A percentile compares a stretch with the other conserved stretches of the same genome.
phyloP scores from a whole-genome alignment of 2,797 vertebrate species.

The Tachyglossus aculeatus region DNA sequence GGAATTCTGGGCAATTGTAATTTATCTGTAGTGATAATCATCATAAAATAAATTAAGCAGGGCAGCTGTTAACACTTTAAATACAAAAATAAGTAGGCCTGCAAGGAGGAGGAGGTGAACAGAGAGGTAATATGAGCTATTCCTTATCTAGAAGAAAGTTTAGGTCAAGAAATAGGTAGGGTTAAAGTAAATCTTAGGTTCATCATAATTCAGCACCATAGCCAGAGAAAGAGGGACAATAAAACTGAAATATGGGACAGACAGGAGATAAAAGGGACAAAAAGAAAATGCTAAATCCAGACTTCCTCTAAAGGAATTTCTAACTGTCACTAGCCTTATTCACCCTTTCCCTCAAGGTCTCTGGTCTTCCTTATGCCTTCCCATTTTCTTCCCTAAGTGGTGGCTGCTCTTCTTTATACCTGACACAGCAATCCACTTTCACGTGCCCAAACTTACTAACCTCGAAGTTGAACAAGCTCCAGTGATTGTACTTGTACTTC shows the following conservation, averaged over 20 bases:
- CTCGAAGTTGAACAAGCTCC: too few species aligned
- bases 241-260: conserved; percentile 66
- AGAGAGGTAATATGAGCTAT: conserved; percentile 36
- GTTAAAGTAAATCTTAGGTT: conserved; percentile 52
- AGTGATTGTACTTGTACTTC: too few species aligned
- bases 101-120: too few species aligned
- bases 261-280: conserved; percentile 55
- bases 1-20: too few species aligned
- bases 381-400: conserved; percentile 21
- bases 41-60: conserved; percentile 24
- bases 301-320: conserved; percentile 57
- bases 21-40: neutral
- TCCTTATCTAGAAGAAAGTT: conserved; percentile 44
- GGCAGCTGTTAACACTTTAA: conserved; percentile 20
- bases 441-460: too few species aligned
- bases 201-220: conserved; percentile 60
- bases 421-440: conserved; percentile 12
- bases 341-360: conserved; percentile 39
- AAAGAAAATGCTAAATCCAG: conserved; percentile 60
- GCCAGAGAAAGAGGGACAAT: conserved; percentile 45
- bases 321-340: conserved; percentile 46
- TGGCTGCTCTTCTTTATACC: conserved; percentile 7
- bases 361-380: conserved; percentile 43
- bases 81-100: conserved; percentile 36
- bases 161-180: conserved; percentile 46